These are phyloP conservation scores for Itoplectis maculator DNA, from an alignment of 2,888 invertebrate species.

Conservation along the genomic window DNA sequence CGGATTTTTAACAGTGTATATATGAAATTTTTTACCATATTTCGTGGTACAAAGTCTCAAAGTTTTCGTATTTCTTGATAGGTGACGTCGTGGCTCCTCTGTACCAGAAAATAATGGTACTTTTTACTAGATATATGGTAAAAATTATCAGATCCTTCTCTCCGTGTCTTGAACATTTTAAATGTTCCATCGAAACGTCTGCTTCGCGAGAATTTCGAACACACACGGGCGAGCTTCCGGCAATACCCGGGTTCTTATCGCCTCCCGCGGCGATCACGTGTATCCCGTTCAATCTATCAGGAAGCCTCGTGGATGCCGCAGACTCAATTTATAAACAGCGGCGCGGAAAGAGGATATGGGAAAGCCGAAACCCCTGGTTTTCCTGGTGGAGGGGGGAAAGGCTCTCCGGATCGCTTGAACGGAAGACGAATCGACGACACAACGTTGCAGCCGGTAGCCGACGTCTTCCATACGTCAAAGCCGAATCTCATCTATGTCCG, in stretches of 20 bases:
- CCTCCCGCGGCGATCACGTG: conserved; percentile 14
- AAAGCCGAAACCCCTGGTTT: conserved; percentile 73
- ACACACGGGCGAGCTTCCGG: conserved; percentile 54
- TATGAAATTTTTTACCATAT: too few relatives aligned
- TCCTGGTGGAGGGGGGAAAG: conserved; percentile 71
- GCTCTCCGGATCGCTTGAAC: conserved; percentile 66
- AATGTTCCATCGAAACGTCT: too few relatives aligned
- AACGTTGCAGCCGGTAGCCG: conserved; percentile 76
- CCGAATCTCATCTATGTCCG: conserved; percentile 57
- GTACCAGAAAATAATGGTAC: too few relatives aligned
- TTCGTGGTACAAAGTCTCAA: too few relatives aligned
- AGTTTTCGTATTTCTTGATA: too few relatives aligned
- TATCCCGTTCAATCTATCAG: conserved; percentile 66
- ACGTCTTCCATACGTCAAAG: conserved; percentile 81
- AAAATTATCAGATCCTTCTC: too few relatives aligned
- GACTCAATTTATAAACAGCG: conserved; percentile 66
- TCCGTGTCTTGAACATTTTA: too few relatives aligned
- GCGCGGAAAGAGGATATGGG: conserved; percentile 58
- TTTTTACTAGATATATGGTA: too few relatives aligned
- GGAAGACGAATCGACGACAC: conserved; percentile 84
- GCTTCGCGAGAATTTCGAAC: too few relatives aligned
- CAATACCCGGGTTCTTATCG: conserved; percentile 29
- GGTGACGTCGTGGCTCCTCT: too few relatives aligned
- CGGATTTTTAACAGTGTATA: too few relatives aligned
- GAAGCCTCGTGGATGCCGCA: conserved; percentile 56